Percentiles rank a stretch among this genome's conserved stretches.
Conservation (phyloP, 2,888 invertebrate species). For the Lepidocyrtinus sp. region DNA sequence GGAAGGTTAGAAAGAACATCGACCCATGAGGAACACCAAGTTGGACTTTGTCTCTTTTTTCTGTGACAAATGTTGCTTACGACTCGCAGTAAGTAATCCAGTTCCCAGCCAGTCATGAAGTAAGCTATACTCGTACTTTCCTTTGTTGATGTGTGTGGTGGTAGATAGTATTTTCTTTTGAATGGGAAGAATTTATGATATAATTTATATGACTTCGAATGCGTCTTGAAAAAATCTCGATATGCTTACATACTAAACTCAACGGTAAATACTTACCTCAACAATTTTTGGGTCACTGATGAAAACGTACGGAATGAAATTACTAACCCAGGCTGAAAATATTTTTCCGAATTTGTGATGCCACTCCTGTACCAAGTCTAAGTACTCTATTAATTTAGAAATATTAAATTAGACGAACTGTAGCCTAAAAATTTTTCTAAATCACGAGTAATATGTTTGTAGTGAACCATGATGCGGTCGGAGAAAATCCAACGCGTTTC, state of each 20-base stretch:
- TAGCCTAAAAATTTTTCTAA: too few species aligned
- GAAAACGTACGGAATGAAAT: constrained; percentile 30
- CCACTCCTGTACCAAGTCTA: constrained; percentile 30
- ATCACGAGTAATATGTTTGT: too few species aligned
- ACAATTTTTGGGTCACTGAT: constrained; percentile 16
- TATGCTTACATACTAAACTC: too few species aligned
- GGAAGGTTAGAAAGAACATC: constrained; percentile 67
- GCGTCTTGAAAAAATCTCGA: neutral
- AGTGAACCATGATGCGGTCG: constrained; percentile 36
- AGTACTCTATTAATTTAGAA: too few species aligned
- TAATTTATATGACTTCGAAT: neutral
- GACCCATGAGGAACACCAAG: too few species aligned
- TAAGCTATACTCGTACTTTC: constrained; percentile 32
- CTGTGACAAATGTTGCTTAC: constrained; percentile 40
- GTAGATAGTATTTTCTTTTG: constrained; percentile 59
- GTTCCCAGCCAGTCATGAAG: constrained; percentile 50
- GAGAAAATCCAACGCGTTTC: constrained; percentile 13
- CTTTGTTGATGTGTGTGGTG: constrained; percentile 47
- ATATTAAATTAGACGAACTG: too few species aligned
- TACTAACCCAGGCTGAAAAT: constrained; percentile 40
- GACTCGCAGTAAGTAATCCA: constrained; percentile 50
- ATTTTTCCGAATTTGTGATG: constrained; percentile 19
- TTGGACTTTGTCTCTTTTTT: too few species aligned
- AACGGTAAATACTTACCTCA: constrained; percentile 39
- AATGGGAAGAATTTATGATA: too few species aligned